These are phyloP conservation scores for Penaeus vannamei DNA, from an alignment of 1,140 invertebrate genomes.

Conservation along the genomic window DNA sequence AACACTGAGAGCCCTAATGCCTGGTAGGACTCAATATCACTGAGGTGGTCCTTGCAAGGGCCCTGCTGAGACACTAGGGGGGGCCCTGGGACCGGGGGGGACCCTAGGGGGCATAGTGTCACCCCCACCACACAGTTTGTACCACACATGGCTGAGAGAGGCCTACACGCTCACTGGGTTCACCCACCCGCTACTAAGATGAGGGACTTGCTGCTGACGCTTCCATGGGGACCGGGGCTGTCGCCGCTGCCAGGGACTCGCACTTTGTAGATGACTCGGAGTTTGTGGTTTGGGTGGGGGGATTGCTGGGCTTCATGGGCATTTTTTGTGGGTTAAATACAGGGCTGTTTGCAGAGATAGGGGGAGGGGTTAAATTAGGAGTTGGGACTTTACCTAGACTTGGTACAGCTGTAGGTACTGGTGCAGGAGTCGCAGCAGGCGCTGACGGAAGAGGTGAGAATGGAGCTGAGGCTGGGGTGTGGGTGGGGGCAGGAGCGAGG, in stretches of 20 bases:
- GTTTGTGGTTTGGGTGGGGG: conserved; percentile 57
- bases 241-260: conserved; percentile 36
- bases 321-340: conserved; percentile 43
- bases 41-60: conserved; percentile 64
- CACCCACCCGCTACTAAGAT: conserved; percentile 62
- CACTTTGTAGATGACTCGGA: conserved; percentile 55
- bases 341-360: background rate
- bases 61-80: conserved; percentile 60
- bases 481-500: conserved; percentile 30
- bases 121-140: conserved; percentile 64
- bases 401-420: conserved; percentile 38
- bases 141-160: conserved; percentile 59
- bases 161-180: conserved; percentile 47
- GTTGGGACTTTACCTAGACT: conserved; percentile 52
- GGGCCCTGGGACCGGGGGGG: conserved; percentile 56
- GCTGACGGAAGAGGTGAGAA: conserved; percentile 13
- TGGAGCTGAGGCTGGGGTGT: conserved; percentile 30
- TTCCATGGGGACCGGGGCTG: conserved; percentile 37
- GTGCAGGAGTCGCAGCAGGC: conserved; percentile 5
- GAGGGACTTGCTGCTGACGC: conserved; percentile 58
- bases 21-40: conserved; percentile 65
- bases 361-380: conserved; percentile 44
- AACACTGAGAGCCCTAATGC: conserved; percentile 65
- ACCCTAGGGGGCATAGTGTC: conserved; percentile 57
- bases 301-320: conserved; percentile 47